Evolutionary conservation across 2,888 invertebrate species (phyloP).

Genomic region (Drosophila nr. fundita): DNA sequence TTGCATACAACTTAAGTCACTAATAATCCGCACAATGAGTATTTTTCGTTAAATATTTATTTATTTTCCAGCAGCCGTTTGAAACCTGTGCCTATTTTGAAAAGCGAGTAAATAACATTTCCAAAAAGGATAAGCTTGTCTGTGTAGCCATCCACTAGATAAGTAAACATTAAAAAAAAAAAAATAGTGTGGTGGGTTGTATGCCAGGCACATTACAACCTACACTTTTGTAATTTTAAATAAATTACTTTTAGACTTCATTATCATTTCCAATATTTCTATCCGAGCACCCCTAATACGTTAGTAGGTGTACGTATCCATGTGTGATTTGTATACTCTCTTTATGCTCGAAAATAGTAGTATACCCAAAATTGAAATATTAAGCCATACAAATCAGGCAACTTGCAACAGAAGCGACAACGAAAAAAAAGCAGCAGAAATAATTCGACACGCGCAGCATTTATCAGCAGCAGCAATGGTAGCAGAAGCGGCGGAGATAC

Average conservation of each 20-base stretch:
- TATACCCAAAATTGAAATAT: constrained; percentile 68
- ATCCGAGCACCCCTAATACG: constrained; percentile 30
- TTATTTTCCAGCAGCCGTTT: background rate
- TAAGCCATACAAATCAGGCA: constrained; percentile 75
- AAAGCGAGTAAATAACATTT: background rate
- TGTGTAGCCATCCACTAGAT: background rate
- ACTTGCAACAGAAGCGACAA: constrained; percentile 30
- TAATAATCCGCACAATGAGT: background rate
- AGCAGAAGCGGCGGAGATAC: background rate
- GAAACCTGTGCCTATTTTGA: background rate
- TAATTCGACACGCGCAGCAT: constrained; percentile 67
- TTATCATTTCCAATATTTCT: background rate
- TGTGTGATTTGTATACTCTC: constrained; percentile 4
- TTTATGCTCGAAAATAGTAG: constrained; percentile 9
- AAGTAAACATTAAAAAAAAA: background rate
- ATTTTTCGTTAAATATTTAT: background rate
- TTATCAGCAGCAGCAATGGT: constrained; percentile 46
- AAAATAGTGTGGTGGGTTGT: background rate
- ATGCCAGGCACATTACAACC: background rate
- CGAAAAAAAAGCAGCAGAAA: constrained; percentile 21
- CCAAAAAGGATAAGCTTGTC: background rate
- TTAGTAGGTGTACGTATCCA: background rate
- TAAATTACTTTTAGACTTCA: background rate
- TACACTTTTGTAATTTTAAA: background rate
- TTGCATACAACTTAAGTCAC: background rate